A percentile compares a stretch with the other conserved stretches of the same genome.
Evolutionary conservation across 1,140 invertebrate species (phyloP).

Genomic region (Euschistus heros): DNA sequence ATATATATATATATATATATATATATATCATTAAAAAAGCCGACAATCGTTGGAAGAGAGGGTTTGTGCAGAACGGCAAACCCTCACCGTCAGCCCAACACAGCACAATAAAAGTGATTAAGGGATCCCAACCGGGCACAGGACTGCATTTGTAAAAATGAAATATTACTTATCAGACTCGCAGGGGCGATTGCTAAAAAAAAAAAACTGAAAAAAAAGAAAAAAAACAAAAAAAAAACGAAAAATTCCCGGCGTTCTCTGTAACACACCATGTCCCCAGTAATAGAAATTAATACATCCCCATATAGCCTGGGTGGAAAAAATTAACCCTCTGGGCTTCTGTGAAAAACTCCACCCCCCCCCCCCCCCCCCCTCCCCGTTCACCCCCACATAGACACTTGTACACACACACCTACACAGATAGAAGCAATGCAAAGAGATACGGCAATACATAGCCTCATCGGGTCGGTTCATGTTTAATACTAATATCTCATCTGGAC

Average conservation of each 20-base stretch:
- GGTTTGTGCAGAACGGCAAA: too few relatives aligned
- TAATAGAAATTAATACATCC: conserved; percentile 10
- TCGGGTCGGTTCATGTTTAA: too few relatives aligned
- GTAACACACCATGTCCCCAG: conserved; percentile 9
- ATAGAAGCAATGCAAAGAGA: not conserved
- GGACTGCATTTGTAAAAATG: conserved; percentile 16
- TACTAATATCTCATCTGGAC: too few relatives aligned
- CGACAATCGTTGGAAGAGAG: too few relatives aligned
- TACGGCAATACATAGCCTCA: too few relatives aligned
- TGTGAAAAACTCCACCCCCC: conserved; percentile 10
- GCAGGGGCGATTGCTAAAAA: conserved; percentile 2
- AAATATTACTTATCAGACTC: conserved; percentile 16
- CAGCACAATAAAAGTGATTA: conserved; percentile 15
- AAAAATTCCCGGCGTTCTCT: conserved; percentile 12
- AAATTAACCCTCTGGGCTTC: conserved; percentile 12
- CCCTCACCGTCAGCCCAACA: too few relatives aligned
- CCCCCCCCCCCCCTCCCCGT: not conserved
- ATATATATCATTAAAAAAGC: too few relatives aligned
- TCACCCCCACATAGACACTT: not conserved
- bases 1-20: too few relatives aligned
- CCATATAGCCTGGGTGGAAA: not conserved
- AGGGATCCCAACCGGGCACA: not conserved
- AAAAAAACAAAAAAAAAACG: conserved; percentile 3
- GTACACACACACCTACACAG: not conserved
- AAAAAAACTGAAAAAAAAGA: not conserved